Evolutionary conservation across 35 echinoderm and acorn worm species (phyloP).

Genomic region (Chiridota heheva): DNA sequence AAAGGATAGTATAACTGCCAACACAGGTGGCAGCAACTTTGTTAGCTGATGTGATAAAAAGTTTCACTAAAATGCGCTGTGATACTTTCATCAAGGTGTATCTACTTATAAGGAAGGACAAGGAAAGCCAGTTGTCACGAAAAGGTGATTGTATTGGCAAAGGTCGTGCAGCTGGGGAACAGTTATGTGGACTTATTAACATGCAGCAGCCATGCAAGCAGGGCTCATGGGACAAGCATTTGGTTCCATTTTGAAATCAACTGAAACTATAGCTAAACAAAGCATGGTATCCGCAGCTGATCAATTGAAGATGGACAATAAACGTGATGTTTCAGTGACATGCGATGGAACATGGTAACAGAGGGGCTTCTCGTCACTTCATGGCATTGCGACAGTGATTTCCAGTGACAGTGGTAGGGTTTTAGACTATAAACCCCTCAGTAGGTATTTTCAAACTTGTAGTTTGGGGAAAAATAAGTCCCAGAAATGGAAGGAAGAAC

Average conservation of each 20-base stretch:
- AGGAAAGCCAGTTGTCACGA: too few species aligned
- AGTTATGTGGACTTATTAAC: background rate
- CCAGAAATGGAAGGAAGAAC: background rate
- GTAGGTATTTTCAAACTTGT: conserved; percentile 23
- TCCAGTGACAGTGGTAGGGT: conserved; percentile 12
- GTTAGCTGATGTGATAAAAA: too few species aligned
- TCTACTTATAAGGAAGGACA: too few species aligned
- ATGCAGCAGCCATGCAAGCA: conserved; percentile 1
- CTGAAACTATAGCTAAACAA: too few species aligned
- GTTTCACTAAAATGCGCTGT: too few species aligned
- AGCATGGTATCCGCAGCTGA: too few species aligned
- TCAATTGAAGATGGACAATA: too few species aligned
- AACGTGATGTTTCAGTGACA: background rate
- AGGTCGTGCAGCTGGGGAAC: conserved; percentile 5
- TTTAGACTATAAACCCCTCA: conserved; percentile 34
- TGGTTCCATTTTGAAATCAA: too few species aligned
- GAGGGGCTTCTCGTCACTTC: conserved; percentile 8
- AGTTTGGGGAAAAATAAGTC: conserved; percentile 1
- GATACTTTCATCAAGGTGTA: too few species aligned
- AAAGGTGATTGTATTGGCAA: background rate
- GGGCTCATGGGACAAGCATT: too few species aligned
- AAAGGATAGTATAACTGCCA: too few species aligned
- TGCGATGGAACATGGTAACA: conserved; percentile 3
- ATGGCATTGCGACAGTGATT: conserved; percentile 12
- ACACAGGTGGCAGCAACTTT: too few species aligned